A percentile compares a stretch with the other conserved stretches of the same genome.
phyloP scores from a whole-genome alignment of 2,888 invertebrate species.

The Drosophila prostipennis region DNA sequence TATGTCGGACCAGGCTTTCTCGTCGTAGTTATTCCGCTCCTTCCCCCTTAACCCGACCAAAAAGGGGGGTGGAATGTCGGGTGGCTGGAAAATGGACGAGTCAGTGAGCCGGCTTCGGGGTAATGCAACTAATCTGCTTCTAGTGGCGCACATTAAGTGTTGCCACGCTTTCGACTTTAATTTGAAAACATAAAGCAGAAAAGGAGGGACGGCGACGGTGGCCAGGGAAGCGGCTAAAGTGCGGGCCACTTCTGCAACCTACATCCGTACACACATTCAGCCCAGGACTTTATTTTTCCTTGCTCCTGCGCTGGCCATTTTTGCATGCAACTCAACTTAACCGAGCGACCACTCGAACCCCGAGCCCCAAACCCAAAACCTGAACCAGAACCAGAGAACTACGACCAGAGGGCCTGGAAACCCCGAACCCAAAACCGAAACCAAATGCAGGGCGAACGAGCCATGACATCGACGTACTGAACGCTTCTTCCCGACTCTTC shows the following conservation, averaged over 20 bases:
- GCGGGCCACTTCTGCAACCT: slow-evolving; percentile 61
- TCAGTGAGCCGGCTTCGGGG: slow-evolving; percentile 34
- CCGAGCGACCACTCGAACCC: slow-evolving; percentile 54
- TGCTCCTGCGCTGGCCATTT: slow-evolving; percentile 48
- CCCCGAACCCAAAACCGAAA: slow-evolving; percentile 20
- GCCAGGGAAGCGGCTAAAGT: slow-evolving; percentile 53
- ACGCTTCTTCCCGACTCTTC: neutral
- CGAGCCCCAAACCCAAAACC: slow-evolving; percentile 14
- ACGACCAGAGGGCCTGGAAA: slow-evolving; percentile 4
- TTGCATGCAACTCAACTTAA: slow-evolving; percentile 56
- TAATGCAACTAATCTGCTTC: slow-evolving; percentile 78
- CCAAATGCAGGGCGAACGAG: slow-evolving; percentile 42
- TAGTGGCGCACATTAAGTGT: slow-evolving; percentile 78
- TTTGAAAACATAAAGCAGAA: slow-evolving; percentile 73
- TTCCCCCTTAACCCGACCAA: neutral
- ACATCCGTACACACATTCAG: slow-evolving; percentile 17
- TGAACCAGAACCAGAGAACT: slow-evolving; percentile 7
- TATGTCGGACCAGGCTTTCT: slow-evolving; percentile 26
- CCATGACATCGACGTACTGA: slow-evolving; percentile 53
- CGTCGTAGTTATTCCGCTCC: slow-evolving; percentile 4
- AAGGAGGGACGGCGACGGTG: slow-evolving; percentile 15
- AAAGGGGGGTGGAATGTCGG: neutral
- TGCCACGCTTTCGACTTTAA: slow-evolving; percentile 79
- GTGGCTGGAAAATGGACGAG: slow-evolving; percentile 30
- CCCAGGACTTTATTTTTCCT: slow-evolving; percentile 27